Evolutionary conservation across 1,140 invertebrate species (phyloP), one percentile per base, ranked within the genome.

Genomic region (Hylaeus anthracinus): DNA sequence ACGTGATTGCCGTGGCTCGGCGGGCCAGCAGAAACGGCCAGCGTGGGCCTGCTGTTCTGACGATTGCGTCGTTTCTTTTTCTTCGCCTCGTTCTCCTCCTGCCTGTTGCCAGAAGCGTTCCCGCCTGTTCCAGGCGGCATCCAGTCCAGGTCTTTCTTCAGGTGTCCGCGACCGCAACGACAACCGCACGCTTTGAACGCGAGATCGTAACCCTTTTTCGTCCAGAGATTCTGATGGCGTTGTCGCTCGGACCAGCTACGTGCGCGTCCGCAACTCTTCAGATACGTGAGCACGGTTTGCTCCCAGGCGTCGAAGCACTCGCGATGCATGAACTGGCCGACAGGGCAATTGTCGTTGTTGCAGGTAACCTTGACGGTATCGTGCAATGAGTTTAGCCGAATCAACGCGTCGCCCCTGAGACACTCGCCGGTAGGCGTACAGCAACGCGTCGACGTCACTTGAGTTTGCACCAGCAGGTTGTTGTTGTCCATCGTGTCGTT

Each of bases 261-360:
- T 2, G 98, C 98, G 26, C 98, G 94, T 14, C 98, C 98, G 93
- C 97, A 98, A 8, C 96, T 97, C 90, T 98, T 97, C 64, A 99
- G 94, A 90, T 97, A 98, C 55, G 96, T 96, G 79, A 99, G 94
- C 26, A 99, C 96, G 6, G 95, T 95, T 91, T 97, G 96, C 93
- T 99, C 98, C 97, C 98, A 99, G 69, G 96, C 95, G 51, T 98
- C 97, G 94, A 99, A 99, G 93, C 98, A 99, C 88, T 98, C 97
- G 80, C 96, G 95, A 94, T 99, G 98, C 98, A 99, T 99, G 93
- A 97, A 98, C 89, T 96, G 95, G 39, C 98, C 97, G 84, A 95
- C 94, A 63, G 95, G 94, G 94, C 98, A 99, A 80, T 96, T 95
- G 87, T 98, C 98, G 94, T 99, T 99, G 95, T 98, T 99, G 95